phyloP scores from a whole-genome alignment of 2,113 vertebrate genomes.

The Sapayoa aenigma region DNA sequence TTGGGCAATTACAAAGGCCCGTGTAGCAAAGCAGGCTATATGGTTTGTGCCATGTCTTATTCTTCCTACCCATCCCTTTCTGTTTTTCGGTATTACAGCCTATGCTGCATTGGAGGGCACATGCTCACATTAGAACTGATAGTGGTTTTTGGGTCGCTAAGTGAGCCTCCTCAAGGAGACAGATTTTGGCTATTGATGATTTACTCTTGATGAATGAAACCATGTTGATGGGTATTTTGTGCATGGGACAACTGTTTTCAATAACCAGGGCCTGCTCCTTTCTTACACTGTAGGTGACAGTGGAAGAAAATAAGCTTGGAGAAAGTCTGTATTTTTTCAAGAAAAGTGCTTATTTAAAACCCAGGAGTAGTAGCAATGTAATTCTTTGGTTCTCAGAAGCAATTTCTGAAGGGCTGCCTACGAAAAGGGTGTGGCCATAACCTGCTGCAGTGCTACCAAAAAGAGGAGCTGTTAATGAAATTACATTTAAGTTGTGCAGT shows the following conservation, averaged over 20 bases:
- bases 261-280: not conserved
- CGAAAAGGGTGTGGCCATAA: not conserved
- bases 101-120: accelerated
- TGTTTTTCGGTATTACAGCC: not conserved
- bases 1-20: not conserved
- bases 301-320: not conserved
- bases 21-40: not conserved
- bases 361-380: not conserved
- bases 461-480: not conserved
- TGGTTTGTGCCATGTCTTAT: not conserved
- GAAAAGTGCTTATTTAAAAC: not conserved
- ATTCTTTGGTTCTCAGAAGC: not conserved
- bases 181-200: not conserved
- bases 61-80: not conserved
- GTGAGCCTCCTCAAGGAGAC: not conserved
- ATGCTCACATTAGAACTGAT: not conserved
- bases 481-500: not conserved
- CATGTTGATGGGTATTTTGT: not conserved
- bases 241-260: not conserved
- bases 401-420: not conserved
- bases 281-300: not conserved
- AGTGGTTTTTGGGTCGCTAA: accelerated
- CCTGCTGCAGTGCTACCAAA: not conserved
- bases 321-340: not conserved
- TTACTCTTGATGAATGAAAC: not conserved